Evolutionary conservation across 2,113 vertebrate genomes (phyloP), one percentile per base, ranked within the genome.

Genomic region (Dipodomys ordii): DNA sequence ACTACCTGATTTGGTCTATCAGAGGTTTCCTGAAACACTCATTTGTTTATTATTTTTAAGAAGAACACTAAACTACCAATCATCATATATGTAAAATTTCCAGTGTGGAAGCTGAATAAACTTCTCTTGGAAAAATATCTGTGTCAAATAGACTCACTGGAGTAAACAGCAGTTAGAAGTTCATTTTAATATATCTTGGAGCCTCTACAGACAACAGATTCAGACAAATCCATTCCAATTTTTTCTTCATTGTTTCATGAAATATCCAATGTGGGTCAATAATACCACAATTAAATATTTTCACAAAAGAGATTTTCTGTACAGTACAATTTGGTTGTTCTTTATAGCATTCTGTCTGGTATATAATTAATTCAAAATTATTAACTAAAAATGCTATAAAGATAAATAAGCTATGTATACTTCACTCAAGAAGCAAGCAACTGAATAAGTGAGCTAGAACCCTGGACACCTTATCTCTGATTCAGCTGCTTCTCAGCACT

Each of bases 1-100:
- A 97, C 95, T 22, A 30, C 84, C 95, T 97, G 97, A 97, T 88
- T 96, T 79, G 86, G 86, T 72, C 90, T 97, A 94, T 91, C 96
- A 94, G 83, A 88, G 90, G 90, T 97, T 96, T 96, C 32, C 44
- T 96, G 95, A 97, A 97, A 97, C 96, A 97, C 60, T 97, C 83
- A 77, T 77, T 92, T 97, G 95, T 97, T 96, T 93, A 96, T 94
- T 95, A 64, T 90, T 96, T 94, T 97, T 92, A 72, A 97, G 95
- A 95, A 95, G 84, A 95, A 81, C 23, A 90, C 80, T 60, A 93
- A 97, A 93, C 92, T 95, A 94, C 85, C 74, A 96, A 92, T 92
- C 83, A 74, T 94, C 35, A 77, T 85, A 77, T 23, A 91, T 69
- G 80, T 30, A 81, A 91, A 95, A 92, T 88, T 91, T 92, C 80